Evolutionary conservation across 2,888 invertebrate species (phyloP), one percentile per base, ranked within the genome.

Genomic region (Hetaerina titia): DNA sequence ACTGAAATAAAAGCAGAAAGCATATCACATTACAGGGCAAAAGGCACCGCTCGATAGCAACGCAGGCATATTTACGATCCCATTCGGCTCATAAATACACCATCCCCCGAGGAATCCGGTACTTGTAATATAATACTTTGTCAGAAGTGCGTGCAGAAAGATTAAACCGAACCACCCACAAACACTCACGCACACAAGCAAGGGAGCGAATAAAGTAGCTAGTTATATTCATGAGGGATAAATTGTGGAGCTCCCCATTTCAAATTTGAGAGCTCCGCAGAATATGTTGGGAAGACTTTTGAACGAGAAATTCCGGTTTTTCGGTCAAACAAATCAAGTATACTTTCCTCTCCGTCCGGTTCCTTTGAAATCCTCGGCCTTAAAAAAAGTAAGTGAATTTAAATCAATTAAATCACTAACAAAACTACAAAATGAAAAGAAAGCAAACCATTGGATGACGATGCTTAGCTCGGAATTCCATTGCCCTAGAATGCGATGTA

Each of bases 251-350:
- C 31, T 31, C 11, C 31, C 81, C 31, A 13, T 81, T 81, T 81
- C 81, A 13, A 25, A 81, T 81, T 81, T 9, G 25, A 81, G 81
- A 31, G 31, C 25, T 81, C 31, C 8, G 81, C 25, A 31, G 25
- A 81, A 81, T 15, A 15, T 2, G 25, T 81, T 15, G n/a, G 81
- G 31, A 81, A 69, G 15, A 22, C 11, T 31, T 81, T 25, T 7
- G 81, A 31, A 31, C 81, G 81, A 31, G 81, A 81, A 81, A 81
- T 31, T 81, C 81, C 81, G 81, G 81, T 81, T 81, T 69, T 31
- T 81, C 25, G 31, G 11, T 11, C 8, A 25, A 81, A 81, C 81
- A 81, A 81, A 81, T 81, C 81, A 81, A 22, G n/a, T 31, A n/a
- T 13, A 25, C 31, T 31, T 31, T 81, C 4, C n/a, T 31, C 81